Evolutionary conservation across 2,797 vertebrate genomes (phyloP), one percentile per base, ranked within the genome.

Genomic region (Tragopan temminckii): DNA sequence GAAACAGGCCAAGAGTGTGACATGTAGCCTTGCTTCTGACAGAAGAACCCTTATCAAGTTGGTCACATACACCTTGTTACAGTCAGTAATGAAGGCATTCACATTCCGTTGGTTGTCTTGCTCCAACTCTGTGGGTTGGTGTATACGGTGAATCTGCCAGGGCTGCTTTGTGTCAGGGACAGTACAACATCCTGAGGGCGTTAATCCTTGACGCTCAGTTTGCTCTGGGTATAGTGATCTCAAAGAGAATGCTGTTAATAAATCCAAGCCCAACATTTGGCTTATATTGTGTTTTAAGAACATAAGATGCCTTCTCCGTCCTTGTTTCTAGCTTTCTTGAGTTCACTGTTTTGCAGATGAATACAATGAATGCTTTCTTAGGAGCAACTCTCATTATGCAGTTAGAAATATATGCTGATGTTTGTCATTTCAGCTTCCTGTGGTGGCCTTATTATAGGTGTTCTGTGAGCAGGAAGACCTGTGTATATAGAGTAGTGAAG

Each of bases 111-210:
- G 15, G 21, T 85, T 13, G 16, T 52, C 43, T 63, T 38, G 2
- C 7, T 79, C 36, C 66, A 43, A 2, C 24, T 36, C 58, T 1
- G 0, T n/a, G 57, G 36, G 27, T 63, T 1, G 1, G 36, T 92
- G 25, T 50, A 4, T 29, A 20, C 35, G 55, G 27, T 1, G 3
- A 63, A 35, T 57, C 40, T 83, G 38, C n/a, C 42, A 36, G 17
- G n/a, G 48, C 50, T 88, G 27, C 38, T 72, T 79, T 85, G 11
- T 63, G 38, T 46, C 1, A 1, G 23, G 31, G 67, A 40, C 46
- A 46, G 59, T 4, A 13, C 55, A 29, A 9, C 1, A 0, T 77
- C 23, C 40, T 61, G 58, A 78, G 13, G 0, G 0, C 64, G 58
- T 68, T 74, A 58, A 83, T 70, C 52, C 7, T 74, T 70, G 61